A percentile compares a stretch with the other conserved stretches of the same genome.
phyloP scores from a whole-genome alignment of 2,888 invertebrate species.

The Panopea generosa region DNA sequence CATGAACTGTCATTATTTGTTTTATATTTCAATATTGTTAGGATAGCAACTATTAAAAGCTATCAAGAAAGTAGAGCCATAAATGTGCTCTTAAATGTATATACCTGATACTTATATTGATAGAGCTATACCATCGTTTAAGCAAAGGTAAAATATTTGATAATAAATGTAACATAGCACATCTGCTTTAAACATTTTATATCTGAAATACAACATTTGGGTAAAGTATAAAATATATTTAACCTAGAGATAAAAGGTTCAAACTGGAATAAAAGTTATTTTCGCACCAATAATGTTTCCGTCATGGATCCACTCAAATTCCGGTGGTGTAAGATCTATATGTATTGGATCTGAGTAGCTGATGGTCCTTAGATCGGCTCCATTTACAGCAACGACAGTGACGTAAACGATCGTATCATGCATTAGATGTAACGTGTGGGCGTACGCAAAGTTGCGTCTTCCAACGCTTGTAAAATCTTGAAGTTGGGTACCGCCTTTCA shows the following conservation, averaged over 20 bases:
- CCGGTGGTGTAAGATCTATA: slow-evolving; percentile 71
- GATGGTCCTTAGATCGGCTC: slow-evolving; percentile 64
- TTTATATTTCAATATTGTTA: too few relatives aligned
- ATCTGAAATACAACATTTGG: neutral
- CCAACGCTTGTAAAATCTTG: slow-evolving; percentile 66
- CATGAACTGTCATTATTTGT: too few relatives aligned
- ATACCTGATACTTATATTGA: too few relatives aligned
- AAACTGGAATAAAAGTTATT: neutral
- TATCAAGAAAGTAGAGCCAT: too few relatives aligned
- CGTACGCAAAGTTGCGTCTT: slow-evolving; percentile 58
- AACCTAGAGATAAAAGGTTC: neutral
- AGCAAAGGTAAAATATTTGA: neutral
- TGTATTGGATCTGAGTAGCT: slow-evolving; percentile 60
- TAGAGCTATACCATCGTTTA: too few relatives aligned
- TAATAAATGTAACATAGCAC: neutral
- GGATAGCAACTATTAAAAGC: too few relatives aligned
- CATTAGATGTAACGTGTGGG: slow-evolving; percentile 58
- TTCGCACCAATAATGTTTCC: slow-evolving; percentile 40
- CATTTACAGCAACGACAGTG: slow-evolving; percentile 72
- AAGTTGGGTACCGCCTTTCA: slow-evolving; percentile 63
- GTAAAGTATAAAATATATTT: neutral
- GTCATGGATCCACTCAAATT: slow-evolving; percentile 62
- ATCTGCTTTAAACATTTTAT: neutral
- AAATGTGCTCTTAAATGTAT: too few relatives aligned
- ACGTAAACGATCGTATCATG: slow-evolving; percentile 67